Base-by-base conservation (phyloP, 2,888 invertebrate genomes). In the Leucoptera coffeella region DNA sequence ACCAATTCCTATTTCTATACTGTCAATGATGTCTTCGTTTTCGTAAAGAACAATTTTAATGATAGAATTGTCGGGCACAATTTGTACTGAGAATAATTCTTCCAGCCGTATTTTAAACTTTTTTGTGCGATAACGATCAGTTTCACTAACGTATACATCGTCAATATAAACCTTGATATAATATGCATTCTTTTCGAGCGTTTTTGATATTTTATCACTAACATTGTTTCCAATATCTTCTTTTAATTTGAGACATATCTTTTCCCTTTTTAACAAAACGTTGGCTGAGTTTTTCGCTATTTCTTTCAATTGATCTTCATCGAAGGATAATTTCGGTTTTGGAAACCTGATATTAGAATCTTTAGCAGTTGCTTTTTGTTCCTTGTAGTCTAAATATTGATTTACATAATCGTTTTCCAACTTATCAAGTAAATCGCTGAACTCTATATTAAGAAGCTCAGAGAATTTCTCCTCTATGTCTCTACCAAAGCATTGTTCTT, bases 121-220 rank as follows among this genome's bases (percentile, higher is more conserved):
- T 77, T 41, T 31, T 45, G 47, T 29, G 36, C 42, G 6, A 29
- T 74, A 65, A 30, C 40, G 46, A 44, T 72, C 67, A 4, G 77
- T 71, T 47, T 77, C 73, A 37, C 80, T 82, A 11, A 85, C 83
- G 45, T 80, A 78, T 26, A 78, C 65, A 35, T 77, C 71, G 45
- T 86, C 84, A 34, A 82, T 79, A 30, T 48, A 64, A 19, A 88
- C 59, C 50, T 78, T 75, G 19, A 85, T 61, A 40, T 61, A 53
- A 41, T 62, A n/a, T 41, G 76, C 47, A 31, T 75, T 51, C 33
- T 57, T 53, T 29, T 62, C 56, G 49, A 78, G 77, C 25, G 60
- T 57, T 15, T 39, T 34, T 8, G 39, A 29, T 11, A 43, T 41
- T 12, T 25, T 42, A 41, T 51, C 40, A 23, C 72, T 59, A 29